phyloP scores from a whole-genome alignment of 2,797 vertebrate genomes.

The Anolis apletophallus region DNA sequence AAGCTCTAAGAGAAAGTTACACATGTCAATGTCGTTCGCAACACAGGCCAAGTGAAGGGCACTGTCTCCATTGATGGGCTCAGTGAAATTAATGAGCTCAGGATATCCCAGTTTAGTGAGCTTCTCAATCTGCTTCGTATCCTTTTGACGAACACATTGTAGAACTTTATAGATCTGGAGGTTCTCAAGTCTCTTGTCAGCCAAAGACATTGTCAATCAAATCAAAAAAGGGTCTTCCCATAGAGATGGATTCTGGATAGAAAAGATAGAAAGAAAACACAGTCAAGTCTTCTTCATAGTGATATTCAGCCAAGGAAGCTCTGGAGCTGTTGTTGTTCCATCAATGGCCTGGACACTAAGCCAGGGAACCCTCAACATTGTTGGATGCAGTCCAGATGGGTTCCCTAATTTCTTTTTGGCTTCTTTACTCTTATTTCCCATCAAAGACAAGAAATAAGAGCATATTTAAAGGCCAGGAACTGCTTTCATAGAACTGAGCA shows the following conservation, averaged over 20 bases:
- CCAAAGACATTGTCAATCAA: slow-evolving; percentile 67
- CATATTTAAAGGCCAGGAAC: no score
- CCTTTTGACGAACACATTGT: slow-evolving; percentile 82
- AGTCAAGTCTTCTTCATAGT: slow-evolving; percentile 26
- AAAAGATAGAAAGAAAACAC: slow-evolving; percentile 2
- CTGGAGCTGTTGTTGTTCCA: neutral
- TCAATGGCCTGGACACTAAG: neutral
- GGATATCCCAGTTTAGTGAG: slow-evolving; percentile 82
- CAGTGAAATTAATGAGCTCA: slow-evolving; percentile 88
- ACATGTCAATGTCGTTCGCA: slow-evolving; percentile 85
- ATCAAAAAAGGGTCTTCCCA: slow-evolving; percentile 34
- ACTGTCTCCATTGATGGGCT: slow-evolving; percentile 84
- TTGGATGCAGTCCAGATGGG: neutral
- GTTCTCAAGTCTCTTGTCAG: slow-evolving; percentile 81
- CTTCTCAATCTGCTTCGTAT: slow-evolving; percentile 86
- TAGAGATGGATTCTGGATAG: slow-evolving; percentile 53
- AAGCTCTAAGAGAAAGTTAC: slow-evolving; percentile 83
- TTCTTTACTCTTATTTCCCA: neutral
- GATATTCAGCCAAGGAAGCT: neutral
- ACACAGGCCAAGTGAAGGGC: slow-evolving; percentile 85
- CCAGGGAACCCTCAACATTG: neutral
- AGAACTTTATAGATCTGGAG: slow-evolving; percentile 92
- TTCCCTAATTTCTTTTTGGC: neutral
- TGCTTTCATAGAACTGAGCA: no score
- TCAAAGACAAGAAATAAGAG: no score